These are phyloP conservation scores for Fundulus diaphanus DNA, from an alignment of 2,797 vertebrate species.

Conservation along the genomic window DNA sequence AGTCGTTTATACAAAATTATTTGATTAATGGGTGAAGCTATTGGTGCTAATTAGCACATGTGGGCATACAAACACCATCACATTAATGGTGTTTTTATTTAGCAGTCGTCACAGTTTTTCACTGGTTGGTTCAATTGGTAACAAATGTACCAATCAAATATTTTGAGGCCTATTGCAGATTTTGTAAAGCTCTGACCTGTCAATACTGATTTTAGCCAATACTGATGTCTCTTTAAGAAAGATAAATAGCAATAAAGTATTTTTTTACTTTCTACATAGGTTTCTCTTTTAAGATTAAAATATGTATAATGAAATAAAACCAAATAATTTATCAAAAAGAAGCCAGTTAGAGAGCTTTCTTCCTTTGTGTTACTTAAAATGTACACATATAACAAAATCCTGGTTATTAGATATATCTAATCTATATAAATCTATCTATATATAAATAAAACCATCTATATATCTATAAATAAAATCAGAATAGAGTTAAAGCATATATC, in stretches of 20 bases:
- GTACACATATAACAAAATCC: not conserved
- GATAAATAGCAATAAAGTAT: not conserved
- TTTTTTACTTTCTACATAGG: not conserved
- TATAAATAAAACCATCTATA: no score
- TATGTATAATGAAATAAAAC: not conserved
- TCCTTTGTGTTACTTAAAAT: no score
- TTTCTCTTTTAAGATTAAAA: not conserved
- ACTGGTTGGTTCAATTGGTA: constrained; percentile 8
- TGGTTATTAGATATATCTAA: not conserved
- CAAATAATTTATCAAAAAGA: no score
- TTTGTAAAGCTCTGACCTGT: not conserved
- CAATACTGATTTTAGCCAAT: not conserved
- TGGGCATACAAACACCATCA: not conserved
- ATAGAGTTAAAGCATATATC: not conserved
- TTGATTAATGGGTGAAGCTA: not conserved
- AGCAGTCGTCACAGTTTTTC: not conserved
- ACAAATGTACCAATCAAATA: constrained; percentile 5
- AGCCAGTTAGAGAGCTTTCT: no score
- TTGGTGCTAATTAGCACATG: constrained; percentile 4
- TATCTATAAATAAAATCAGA: not conserved
- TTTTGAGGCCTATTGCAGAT: not conserved
- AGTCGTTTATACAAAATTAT: not conserved
- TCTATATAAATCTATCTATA: no score
- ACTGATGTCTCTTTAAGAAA: not conserved
- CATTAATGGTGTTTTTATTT: constrained; percentile 4